These are phyloP conservation scores for Clarias gariepinus DNA, from an alignment of 2,113 vertebrate species.

Conservation along the genomic window DNA sequence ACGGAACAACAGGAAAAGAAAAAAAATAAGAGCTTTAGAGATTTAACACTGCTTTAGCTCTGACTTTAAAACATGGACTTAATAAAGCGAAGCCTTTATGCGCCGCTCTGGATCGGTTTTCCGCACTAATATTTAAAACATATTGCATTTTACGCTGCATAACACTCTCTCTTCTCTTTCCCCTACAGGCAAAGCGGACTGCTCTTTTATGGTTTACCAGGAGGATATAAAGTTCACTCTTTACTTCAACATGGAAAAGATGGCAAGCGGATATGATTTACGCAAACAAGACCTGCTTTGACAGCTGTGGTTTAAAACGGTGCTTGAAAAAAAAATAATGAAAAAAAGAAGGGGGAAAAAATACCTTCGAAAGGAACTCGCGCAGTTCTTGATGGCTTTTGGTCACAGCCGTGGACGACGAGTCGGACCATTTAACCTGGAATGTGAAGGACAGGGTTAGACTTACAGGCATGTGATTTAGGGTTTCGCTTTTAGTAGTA, in stretches of 20 bases:
- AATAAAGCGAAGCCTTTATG: background rate
- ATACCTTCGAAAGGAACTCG: constrained; percentile 84
- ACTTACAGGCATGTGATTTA: background rate
- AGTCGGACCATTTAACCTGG: constrained; percentile 85
- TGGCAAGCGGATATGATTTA: background rate
- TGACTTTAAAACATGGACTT: background rate
- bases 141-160: background rate
- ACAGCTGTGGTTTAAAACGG: background rate
- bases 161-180: background rate
- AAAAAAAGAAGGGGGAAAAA: background rate
- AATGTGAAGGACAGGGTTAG: constrained; percentile 45
- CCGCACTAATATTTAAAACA: background rate
- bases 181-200: background rate
- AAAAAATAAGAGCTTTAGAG: background rate
- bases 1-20: constrained; percentile 11
- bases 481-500: background rate
- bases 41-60: background rate
- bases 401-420: constrained; percentile 80
- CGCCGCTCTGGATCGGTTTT: background rate
- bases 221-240: background rate
- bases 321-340: too few relatives aligned
- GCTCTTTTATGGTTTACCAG: background rate
- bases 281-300: background rate
- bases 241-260: background rate
- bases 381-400: constrained; percentile 85